Base-by-base conservation (phyloP, 2,888 invertebrate species). In the Poecilobothrus nobilitatus region DNA sequence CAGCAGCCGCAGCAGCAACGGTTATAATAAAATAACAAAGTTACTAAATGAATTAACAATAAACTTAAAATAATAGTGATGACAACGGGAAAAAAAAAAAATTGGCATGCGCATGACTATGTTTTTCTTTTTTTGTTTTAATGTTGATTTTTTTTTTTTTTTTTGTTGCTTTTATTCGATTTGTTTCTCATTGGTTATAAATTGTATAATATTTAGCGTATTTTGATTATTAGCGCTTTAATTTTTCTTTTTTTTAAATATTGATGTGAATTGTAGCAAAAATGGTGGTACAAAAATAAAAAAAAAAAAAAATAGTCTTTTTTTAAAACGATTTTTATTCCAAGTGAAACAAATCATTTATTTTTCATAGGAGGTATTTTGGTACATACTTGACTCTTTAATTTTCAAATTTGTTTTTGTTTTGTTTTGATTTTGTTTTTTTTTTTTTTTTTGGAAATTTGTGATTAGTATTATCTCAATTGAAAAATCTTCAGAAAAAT, bases 381-480 rank as follows among this genome's bases (percentile, higher is more conserved):
- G 5, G 27, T 27, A 27, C 27, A 27, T 27, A 5, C 27, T 27
- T 27, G 27, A 27, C 27, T 4, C 5, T 27, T 27, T 27, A 27
- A 5, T 41, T 41, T 41, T 41, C 41, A 41, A 12, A 41, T 9
- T 12, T 41, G 3, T 53, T 53, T 18, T 53, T 53, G 15, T n/a
- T 53, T 9, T 53, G 18, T 53, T 53, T n/a, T n/a, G n/a, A 8
- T 10, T 37, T 8, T 37, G 37, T 37, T 53, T 53, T 53, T 18
- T 53, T 53, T 53, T 18, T 3, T 18, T 18, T 15, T 53, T 53
- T 9, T 9, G 18, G 18, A 53, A n/a, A 4, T 18, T 53, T 53
- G 53, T 53, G 53, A 53, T 53, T 53, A 53, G 9, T 53, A 18
- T 53, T 53, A 53, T 53, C 53, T 53, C 53, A 53, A 53, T 53